Base-by-base conservation (phyloP, 1,140 invertebrate genomes). In the Cecropterus lyciades region DNA sequence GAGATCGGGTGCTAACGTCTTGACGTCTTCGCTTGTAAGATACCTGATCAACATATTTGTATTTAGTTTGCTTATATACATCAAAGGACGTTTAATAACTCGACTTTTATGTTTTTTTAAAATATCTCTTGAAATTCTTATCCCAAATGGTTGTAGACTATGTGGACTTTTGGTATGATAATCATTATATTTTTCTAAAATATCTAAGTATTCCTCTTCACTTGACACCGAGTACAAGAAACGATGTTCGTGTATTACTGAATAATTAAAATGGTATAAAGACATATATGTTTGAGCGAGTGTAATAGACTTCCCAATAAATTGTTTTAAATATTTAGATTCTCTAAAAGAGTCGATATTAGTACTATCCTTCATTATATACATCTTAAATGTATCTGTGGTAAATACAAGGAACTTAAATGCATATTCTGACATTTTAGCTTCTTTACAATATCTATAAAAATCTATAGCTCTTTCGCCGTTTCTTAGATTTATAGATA, bases 1-100 rank as follows among this genome's bases (percentile, higher is more conserved):
- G 37, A 85, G 46, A 30, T 52, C 53, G 5, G 48, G 9, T 10
- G 64, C 67, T 67, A 73, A 79, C 13, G 60, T 48, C 65, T 85
- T 85, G 4, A 75, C 75, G 53, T 88, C 84, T 11, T 84, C 75
- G 24, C 20, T 17, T 0, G 70, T 75, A 45, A 67, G 76, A 57
- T 77, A 67, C 57, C 71, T 81, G 11, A 56, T 46, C 14, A 86
- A 43, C 8, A 72, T 69, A 8, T 43, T 69, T 66, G 60, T 69
- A 52, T 80, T 69, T 10, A 88, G 20, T 49, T 71, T 56, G 2
- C 53, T 46, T 6, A 85, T 11, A 55, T 85, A 88, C 9, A 82
- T 43, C 9, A 48, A 15, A 9, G 80, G 40, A 46, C 16, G 17
- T 53, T 55, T 27, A 24, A 65, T 17, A 30, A 53, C 40, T 65